Conservation (phyloP, 2,888 invertebrate genomes). For the Nymphalis c-album region DNA sequence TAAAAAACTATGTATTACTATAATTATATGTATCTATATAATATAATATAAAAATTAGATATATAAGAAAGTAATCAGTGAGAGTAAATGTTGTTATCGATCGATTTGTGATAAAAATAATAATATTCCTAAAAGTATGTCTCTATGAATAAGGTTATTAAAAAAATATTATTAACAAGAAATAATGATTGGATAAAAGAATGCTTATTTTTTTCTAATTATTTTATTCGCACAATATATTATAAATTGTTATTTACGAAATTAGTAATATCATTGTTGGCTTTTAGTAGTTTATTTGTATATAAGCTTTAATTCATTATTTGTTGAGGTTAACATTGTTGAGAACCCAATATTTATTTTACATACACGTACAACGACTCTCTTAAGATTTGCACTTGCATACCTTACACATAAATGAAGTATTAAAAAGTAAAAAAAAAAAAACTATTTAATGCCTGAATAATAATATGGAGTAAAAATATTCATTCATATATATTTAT, state of each 20-base stretch:
- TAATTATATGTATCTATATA: neutral
- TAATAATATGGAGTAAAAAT: too few relatives aligned
- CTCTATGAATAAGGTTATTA: slow-evolving; percentile 2
- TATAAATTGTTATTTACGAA: slow-evolving; percentile 17
- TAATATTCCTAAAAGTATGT: neutral
- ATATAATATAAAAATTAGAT: neutral
- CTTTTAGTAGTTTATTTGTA: slow-evolving; percentile 54
- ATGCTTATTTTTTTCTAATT: neutral
- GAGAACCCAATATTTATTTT: too few relatives aligned
- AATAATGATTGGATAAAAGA: neutral
- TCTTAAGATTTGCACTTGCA: too few relatives aligned
- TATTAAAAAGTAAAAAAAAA: too few relatives aligned
- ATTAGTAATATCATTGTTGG: slow-evolving; percentile 46
- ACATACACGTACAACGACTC: too few relatives aligned
- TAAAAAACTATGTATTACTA: neutral
- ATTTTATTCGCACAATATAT: slow-evolving; percentile 6
- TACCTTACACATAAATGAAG: too few relatives aligned
- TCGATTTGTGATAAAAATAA: slow-evolving; percentile 13
- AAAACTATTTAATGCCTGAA: too few relatives aligned
- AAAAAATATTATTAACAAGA: neutral
- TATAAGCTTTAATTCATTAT: slow-evolving; percentile 35
- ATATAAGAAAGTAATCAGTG: slow-evolving; percentile 14
- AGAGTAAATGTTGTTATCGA: slow-evolving; percentile 18
- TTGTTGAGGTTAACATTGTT: too few relatives aligned
- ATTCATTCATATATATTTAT: too few relatives aligned